Conservation (phyloP, 2,797 vertebrate species). For the Acanthopagrus latus region DNA sequence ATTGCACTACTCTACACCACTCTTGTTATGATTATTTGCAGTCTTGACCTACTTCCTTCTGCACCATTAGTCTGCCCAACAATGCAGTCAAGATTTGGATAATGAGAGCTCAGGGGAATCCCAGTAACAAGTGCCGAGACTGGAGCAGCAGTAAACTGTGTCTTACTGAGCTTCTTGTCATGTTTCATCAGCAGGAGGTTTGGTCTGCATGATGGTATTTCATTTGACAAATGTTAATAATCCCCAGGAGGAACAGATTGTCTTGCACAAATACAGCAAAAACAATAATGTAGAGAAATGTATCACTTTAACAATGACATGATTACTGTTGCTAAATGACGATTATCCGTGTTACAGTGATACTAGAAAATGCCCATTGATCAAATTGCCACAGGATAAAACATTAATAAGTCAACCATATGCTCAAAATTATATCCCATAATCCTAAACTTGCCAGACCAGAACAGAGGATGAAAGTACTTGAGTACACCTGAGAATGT, state of each 20-base stretch:
- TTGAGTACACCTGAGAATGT: background rate
- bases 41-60: slow-evolving; percentile 37
- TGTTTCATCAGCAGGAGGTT: slow-evolving; percentile 1
- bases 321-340: background rate
- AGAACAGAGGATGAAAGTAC: background rate
- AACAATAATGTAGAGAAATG: slow-evolving; percentile 1
- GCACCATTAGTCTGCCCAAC: slow-evolving; percentile 8
- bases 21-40: slow-evolving; percentile 31
- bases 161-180: slow-evolving; percentile 10
- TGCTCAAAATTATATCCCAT: background rate
- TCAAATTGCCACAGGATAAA: background rate
- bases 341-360: background rate
- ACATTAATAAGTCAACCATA: background rate
- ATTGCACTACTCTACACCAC: background rate
- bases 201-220: slow-evolving; percentile 9
- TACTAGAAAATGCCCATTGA: background rate
- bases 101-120: slow-evolving; percentile 57
- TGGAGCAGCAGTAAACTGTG: slow-evolving; percentile 17
- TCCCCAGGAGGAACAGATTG: background rate
- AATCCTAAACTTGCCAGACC: background rate
- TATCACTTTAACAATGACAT: background rate
- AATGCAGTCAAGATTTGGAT: slow-evolving; percentile 23
- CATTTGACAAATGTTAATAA: slow-evolving; percentile 14
- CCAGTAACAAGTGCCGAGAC: slow-evolving; percentile 16
- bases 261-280: background rate